Evolutionary conservation across 1,140 invertebrate species (phyloP), one percentile per base, ranked within the genome.

Genomic region (Oryzaephilus surinamensis): DNA sequence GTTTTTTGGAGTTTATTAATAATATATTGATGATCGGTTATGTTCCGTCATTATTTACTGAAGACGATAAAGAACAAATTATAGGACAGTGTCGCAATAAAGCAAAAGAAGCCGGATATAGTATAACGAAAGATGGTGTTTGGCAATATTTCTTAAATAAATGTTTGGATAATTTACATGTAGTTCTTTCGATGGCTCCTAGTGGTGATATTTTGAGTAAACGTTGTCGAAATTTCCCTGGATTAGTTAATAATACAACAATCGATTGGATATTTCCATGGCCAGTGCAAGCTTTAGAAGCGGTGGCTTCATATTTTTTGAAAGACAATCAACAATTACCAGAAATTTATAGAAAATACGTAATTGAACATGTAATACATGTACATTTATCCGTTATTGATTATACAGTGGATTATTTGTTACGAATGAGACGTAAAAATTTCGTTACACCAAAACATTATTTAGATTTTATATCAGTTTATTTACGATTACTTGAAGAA

Each of bases 201-300:
- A 72, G 84, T 16, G 83, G 84, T 1, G 84, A 91, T 47, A 67
- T 77, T 5, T 67, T 95, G 21, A 73, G 85, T 16, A 82, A 77
- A 48, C 72, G 86, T 13, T 86, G 91, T 48, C 69, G 89, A 31
- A 90, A 80, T 65, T 95, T 94, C 62, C 91, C 91, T 0, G 89
- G 89, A 0, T 66, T 97, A 1, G 82, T 95, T 12, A 93, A 90
- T 55, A 92, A 87, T 55, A 91, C 86, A 2, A 90, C 84, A 7
- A 90, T 96, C 32, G 85, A 97, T 63, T 96, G 90, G 89, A 81
- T 93, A 43, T 82, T 87, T 54, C 76, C 85, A 0, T 96, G 92
- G 91, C 89, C 91, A 1, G 74, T 79, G 41, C 85, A 94, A 63
- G 89, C 91, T 2, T 57, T 95, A 11, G 67, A 79, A 28, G 83